Evolutionary conservation across 2,113 vertebrate species (phyloP), one percentile per base, ranked within the genome.

Genomic region (Polypterus bichir): DNA sequence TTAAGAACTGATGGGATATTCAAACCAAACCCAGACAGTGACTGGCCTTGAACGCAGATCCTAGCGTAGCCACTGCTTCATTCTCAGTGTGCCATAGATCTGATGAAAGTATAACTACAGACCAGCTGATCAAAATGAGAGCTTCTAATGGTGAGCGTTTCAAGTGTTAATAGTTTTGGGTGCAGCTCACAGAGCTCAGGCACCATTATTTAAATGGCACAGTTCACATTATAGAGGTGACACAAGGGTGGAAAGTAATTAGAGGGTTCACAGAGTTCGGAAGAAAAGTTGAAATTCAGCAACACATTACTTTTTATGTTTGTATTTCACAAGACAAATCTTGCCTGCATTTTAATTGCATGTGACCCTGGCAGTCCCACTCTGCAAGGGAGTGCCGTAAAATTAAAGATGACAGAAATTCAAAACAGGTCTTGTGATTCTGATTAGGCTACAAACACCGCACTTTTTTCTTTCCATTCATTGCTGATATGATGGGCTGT

Each of bases 391-490:
- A 87, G 83, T 86, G 85, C 82, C 71, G 79, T 86, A 85, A 91
- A 90, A 89, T 86, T 84, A 88, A 89, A 89, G 84, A 89, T 85
- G 82, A 87, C 86, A 89, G 86, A 87, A 83, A 79, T 82, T 88
- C 82, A 82, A 88, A 89, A 86, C 81, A 82, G 86, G 84, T 85
- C 83, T 87, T 88, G 80, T 89, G 87, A 89, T 91, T 84, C 85
- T 86, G 86, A 91, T 92, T 90, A 91, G 84, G 88, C 81, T 88
- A 88, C 88, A 92, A 91, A 90, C 85, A 84, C 79, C 73, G 80
- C 81, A 87, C 76, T 86, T 88, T 90, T 27, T 27, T 83, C 80
- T 79, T 85, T 81, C 86, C 83, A 74, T 83, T 81, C 77, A 87
- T 87, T 83, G 88, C 85, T 87, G 83, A 88, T 89, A 86, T 79